phyloP scores from a whole-genome alignment of 2,113 vertebrate species.

The Grus americana region DNA sequence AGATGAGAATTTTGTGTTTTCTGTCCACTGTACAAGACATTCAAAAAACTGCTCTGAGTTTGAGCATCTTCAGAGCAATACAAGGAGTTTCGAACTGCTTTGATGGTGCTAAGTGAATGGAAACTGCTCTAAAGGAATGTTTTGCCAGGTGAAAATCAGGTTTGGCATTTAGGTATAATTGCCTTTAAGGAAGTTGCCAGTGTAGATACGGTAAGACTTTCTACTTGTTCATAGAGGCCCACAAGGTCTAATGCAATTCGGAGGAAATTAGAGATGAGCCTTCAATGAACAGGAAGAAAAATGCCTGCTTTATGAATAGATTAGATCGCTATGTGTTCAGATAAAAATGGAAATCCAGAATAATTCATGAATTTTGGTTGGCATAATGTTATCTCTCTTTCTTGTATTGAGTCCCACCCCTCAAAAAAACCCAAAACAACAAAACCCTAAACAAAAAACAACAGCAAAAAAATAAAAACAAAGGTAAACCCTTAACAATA shows the following conservation, averaged over 20 bases:
- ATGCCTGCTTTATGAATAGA: neutral
- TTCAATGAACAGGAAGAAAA: neutral
- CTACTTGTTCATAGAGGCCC: too few species aligned
- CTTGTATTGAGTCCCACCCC: neutral
- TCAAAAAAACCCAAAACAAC: too few species aligned
- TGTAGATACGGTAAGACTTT: neutral
- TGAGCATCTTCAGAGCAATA: neutral
- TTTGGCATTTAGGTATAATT: neutral
- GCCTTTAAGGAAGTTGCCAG: neutral
- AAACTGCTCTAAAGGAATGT: neutral
- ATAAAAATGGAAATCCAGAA: neutral
- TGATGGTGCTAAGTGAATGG: neutral
- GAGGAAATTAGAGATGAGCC: neutral
- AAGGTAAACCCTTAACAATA: neutral
- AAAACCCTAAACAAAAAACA: too few species aligned
- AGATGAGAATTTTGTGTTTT: neutral
- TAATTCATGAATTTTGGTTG: neutral
- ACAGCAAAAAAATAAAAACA: too few species aligned
- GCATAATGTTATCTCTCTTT: neutral
- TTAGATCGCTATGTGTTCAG: neutral
- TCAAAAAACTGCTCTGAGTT: neutral
- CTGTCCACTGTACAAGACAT: neutral
- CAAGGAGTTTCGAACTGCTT: neutral
- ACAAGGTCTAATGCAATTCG: neutral
- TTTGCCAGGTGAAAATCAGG: neutral